phyloP scores from a whole-genome alignment of 35 echinoderm and acorn worm species.

The Heliocidaris erythrogramma region DNA sequence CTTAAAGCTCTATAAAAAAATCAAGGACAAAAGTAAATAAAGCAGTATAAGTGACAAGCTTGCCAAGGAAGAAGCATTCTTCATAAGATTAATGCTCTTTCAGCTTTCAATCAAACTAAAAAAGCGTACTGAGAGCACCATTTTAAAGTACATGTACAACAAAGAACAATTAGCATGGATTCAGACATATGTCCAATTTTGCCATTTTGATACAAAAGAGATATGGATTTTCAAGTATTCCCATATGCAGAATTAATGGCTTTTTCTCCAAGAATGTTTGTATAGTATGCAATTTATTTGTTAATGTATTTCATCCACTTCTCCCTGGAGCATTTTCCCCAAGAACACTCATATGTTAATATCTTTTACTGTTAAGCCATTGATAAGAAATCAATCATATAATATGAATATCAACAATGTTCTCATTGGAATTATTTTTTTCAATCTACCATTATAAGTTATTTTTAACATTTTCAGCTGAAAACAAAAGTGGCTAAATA shows the following conservation, averaged over 20 bases:
- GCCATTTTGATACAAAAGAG: not conserved
- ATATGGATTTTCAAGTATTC: not conserved
- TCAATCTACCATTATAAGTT: too few relatives aligned
- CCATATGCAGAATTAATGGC: not conserved
- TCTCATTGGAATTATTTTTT: too few relatives aligned
- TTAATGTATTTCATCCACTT: too few relatives aligned
- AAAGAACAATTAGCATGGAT: not conserved
- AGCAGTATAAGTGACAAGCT: not conserved
- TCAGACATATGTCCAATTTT: not conserved
- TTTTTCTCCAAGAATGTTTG: not conserved
- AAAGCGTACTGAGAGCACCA: too few relatives aligned
- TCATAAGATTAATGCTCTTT: not conserved
- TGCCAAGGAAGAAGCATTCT: not conserved
- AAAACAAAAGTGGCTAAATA: too few relatives aligned
- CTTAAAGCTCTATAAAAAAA: not conserved
- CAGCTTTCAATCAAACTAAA: too few relatives aligned
- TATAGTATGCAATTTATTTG: too few relatives aligned
- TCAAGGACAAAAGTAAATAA: too few relatives aligned
- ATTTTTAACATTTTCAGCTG: too few relatives aligned
- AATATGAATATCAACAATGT: not conserved
- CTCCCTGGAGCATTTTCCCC: not conserved
- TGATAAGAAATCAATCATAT: not conserved
- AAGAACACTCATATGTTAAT: not conserved
- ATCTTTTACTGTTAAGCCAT: not conserved
- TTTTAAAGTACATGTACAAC: too few relatives aligned